phyloP scores from a whole-genome alignment of 1,140 invertebrate genomes.

The Trachelipus rathkii region DNA sequence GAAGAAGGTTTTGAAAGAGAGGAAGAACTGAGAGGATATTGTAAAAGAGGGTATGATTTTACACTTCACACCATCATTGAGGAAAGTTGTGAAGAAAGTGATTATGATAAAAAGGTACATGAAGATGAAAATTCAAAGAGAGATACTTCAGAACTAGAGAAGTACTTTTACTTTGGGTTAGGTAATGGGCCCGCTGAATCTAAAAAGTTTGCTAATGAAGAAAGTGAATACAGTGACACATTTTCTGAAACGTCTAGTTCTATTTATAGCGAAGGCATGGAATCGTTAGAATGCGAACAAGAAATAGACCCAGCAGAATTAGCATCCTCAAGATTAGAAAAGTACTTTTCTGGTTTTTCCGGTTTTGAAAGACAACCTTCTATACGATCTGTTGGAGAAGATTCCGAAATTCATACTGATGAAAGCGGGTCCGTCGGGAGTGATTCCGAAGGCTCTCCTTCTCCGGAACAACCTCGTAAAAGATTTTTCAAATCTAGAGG shows the following conservation, averaged over 20 bases:
- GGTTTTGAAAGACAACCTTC: constrained; percentile 61
- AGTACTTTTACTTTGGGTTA: constrained; percentile 83
- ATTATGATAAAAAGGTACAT: constrained; percentile 64
- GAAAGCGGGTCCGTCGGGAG: constrained; percentile 76
- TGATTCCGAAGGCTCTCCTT: constrained; percentile 78
- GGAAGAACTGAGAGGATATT: constrained; percentile 69
- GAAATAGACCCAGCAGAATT: constrained; percentile 62
- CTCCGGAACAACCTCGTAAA: constrained; percentile 70
- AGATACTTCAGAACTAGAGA: constrained; percentile 74
- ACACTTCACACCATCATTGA: constrained; percentile 89
- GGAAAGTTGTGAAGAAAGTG: constrained; percentile 81
- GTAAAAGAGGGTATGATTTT: constrained; percentile 68
- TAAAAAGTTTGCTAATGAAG: constrained; percentile 49
- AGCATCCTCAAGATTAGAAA: constrained; percentile 78
- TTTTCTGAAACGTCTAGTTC: constrained; percentile 78
- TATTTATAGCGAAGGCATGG: constrained; percentile 71
- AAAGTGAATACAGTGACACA: constrained; percentile 58
- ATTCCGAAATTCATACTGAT: constrained; percentile 55
- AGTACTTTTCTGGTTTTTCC: constrained; percentile 84
- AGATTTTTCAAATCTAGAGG: constrained; percentile 72
- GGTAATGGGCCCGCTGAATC: constrained; percentile 59
- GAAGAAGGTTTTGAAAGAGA: constrained; percentile 62
- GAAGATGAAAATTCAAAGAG: constrained; percentile 50
- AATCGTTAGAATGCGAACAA: constrained; percentile 46
- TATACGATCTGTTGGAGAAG: constrained; percentile 43